Evolutionary conservation across 1,140 invertebrate genomes (phyloP).

Genomic region (Heliconius eleuchia): DNA sequence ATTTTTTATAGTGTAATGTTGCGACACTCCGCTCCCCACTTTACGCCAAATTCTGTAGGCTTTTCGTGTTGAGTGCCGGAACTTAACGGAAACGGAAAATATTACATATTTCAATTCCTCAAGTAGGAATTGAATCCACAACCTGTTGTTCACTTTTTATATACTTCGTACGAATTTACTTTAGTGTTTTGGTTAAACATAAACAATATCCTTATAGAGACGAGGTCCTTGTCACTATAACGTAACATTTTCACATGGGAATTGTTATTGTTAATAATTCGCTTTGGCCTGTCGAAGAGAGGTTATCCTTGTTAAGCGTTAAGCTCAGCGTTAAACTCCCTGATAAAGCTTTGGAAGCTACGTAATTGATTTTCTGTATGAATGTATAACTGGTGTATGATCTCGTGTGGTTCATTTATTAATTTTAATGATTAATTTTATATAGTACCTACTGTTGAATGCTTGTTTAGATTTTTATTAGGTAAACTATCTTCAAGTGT

Average conservation of each 20-base stretch:
- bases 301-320: constrained; percentile 23
- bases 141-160: no score
- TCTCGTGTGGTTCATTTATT: neutral
- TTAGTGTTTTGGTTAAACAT: neutral
- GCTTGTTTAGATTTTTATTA: neutral
- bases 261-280: constrained; percentile 27
- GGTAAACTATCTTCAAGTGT: neutral
- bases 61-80: no score
- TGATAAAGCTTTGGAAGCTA: constrained; percentile 13
- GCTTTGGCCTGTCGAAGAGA: constrained; percentile 21
- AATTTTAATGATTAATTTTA: neutral
- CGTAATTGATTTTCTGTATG: constrained; percentile 17
- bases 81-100: no score
- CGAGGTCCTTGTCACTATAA: neutral
- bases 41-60: no score
- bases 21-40: no score
- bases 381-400: neutral
- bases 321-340: neutral
- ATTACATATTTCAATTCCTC: no score
- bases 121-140: no score
- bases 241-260: constrained; percentile 2
- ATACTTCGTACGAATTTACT: no score
- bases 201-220: neutral
- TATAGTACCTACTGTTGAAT: neutral
- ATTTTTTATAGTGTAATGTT: no score